Conservation (phyloP, 2,888 invertebrate genomes). For the Lamellibrachia columna region DNA sequence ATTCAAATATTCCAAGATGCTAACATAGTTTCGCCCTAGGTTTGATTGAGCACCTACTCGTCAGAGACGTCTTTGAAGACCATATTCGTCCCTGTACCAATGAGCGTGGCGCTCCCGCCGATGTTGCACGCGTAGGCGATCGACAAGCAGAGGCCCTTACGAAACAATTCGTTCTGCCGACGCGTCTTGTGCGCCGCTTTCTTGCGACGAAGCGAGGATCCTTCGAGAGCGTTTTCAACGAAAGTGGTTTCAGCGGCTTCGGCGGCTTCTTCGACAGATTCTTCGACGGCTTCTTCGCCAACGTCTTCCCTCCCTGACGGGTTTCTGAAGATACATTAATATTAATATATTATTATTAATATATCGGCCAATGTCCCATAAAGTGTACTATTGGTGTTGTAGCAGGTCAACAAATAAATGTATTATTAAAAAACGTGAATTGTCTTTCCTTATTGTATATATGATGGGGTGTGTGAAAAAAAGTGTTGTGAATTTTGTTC, state of each 20-base stretch:
- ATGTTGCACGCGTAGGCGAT: slow-evolving; percentile 24
- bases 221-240: neutral
- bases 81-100: slow-evolving; percentile 21
- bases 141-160: slow-evolving; percentile 21
- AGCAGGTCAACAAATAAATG: too few relatives aligned
- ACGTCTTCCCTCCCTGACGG: neutral
- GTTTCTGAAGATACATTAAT: neutral
- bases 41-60: neutral
- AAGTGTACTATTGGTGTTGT: too few relatives aligned
- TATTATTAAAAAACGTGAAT: too few relatives aligned
- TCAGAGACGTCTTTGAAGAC: slow-evolving; percentile 21
- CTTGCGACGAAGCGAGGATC: neutral
- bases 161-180: slow-evolving; percentile 7
- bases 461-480: too few relatives aligned
- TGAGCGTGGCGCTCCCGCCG: slow-evolving; percentile 13
- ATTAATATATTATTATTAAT: neutral
- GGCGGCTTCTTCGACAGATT: neutral
- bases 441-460: too few relatives aligned
- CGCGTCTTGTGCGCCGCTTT: neutral
- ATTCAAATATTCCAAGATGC: neutral
- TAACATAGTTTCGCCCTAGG: neutral
- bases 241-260: neutral
- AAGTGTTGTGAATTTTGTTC: too few relatives aligned
- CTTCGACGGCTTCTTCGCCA: neutral
- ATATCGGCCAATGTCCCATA: too few relatives aligned